Percentiles rank a stretch among this genome's conserved stretches.
Evolutionary conservation across 2,113 vertebrate species (phyloP).

Genomic region (Rhadina sibilatrix): DNA sequence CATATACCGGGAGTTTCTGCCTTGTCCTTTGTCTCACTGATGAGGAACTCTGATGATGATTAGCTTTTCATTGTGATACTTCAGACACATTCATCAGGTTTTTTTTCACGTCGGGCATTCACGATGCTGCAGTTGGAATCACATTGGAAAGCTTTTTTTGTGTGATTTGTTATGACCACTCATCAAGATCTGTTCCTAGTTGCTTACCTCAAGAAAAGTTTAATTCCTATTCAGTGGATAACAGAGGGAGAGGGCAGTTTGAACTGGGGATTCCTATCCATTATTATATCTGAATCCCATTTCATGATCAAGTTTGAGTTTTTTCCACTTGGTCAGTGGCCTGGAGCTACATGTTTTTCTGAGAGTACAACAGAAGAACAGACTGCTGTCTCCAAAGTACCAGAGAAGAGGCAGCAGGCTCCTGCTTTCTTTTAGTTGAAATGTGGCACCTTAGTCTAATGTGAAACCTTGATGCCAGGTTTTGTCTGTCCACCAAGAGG

Average conservation of each 20-base stretch:
- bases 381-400: not conserved
- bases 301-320: not conserved
- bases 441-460: not conserved
- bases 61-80: slow-evolving; percentile 25
- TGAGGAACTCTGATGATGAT: slow-evolving; percentile 9
- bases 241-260: not conserved
- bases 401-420: not conserved
- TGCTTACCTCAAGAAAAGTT: not conserved
- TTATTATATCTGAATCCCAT: not conserved
- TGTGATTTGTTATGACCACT: not conserved
- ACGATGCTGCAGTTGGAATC: not conserved
- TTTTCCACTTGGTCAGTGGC: not conserved
- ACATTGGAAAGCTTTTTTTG: not conserved
- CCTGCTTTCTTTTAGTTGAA: not conserved
- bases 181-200: not conserved
- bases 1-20: slow-evolving; percentile 67
- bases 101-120: not conserved
- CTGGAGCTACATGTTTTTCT: not conserved
- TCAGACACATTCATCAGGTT: not conserved
- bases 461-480: not conserved
- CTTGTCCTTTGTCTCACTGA: slow-evolving; percentile 65
- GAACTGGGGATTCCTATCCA: not conserved
- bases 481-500: not conserved
- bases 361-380: not conserved
- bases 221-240: not conserved